phyloP scores from a whole-genome alignment of 2,797 vertebrate species.

The Linurgus olivaceus region DNA sequence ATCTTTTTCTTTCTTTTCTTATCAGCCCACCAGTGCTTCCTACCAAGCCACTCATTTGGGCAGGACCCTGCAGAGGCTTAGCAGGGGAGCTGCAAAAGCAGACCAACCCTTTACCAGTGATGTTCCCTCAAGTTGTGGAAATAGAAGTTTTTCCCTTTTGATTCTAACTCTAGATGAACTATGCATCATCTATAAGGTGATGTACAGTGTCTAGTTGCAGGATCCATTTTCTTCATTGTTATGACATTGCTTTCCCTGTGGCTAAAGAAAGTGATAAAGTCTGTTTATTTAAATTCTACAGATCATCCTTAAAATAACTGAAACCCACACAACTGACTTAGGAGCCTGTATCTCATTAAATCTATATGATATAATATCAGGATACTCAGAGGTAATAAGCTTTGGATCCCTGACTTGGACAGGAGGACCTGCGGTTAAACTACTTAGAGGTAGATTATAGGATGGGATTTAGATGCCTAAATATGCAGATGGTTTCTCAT shows the following conservation, averaged over 20 bases:
- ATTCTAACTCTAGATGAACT: background rate
- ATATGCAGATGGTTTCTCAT: background rate
- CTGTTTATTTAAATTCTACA: background rate
- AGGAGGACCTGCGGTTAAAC: background rate
- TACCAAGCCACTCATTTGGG: background rate
- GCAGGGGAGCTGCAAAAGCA: background rate
- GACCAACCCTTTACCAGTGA: background rate
- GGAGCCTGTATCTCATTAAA: background rate
- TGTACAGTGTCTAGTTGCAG: background rate
- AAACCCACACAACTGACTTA: background rate
- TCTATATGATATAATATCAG: background rate
- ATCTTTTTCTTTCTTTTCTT: background rate
- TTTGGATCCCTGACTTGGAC: background rate
- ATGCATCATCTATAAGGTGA: background rate
- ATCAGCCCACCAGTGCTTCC: background rate
- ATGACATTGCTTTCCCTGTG: background rate
- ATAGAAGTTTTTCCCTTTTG: background rate
- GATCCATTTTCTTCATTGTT: background rate
- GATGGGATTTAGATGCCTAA: background rate
- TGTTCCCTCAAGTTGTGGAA: background rate
- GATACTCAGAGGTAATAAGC: background rate
- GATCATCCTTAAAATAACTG: background rate
- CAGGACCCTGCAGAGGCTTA: background rate
- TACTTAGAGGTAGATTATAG: background rate
- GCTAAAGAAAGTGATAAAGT: background rate